phyloP scores from a whole-genome alignment of 2,113 vertebrate genomes.

The Neoarius graeffei region DNA sequence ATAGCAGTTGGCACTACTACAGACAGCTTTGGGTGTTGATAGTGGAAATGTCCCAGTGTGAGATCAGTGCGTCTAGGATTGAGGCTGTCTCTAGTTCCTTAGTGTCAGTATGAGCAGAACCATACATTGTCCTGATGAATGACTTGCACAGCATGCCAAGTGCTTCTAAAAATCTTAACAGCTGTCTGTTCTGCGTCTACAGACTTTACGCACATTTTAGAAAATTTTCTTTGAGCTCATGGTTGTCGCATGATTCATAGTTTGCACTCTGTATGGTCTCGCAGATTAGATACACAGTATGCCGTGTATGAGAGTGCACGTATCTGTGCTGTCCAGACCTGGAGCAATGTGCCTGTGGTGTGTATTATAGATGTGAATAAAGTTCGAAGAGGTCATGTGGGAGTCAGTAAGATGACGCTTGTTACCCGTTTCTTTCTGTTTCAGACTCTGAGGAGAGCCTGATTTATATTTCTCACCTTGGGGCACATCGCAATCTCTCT shows the following conservation, averaged over 20 bases:
- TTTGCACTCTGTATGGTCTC: neutral
- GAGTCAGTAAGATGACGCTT: constrained; percentile 38
- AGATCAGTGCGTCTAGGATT: neutral
- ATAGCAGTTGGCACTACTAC: neutral
- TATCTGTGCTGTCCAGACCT: neutral
- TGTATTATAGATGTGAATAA: constrained; percentile 31
- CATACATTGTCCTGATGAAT: constrained; percentile 1
- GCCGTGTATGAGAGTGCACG: neutral
- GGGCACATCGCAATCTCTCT: constrained; percentile 24
- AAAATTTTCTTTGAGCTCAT: constrained; percentile 51
- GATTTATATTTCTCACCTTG: constrained; percentile 52
- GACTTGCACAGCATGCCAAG: neutral
- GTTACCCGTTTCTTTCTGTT: constrained; percentile 44
- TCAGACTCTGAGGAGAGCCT: constrained; percentile 44
- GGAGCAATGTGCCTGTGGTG: neutral
- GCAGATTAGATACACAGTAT: constrained; percentile 26
- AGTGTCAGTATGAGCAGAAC: neutral
- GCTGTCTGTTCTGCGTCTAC: constrained; percentile 22
- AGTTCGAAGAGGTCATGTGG: constrained; percentile 40
- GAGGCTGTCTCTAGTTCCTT: neutral
- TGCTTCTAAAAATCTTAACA: constrained; percentile 15
- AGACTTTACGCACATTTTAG: neutral
- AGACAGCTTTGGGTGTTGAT: constrained; percentile 24
- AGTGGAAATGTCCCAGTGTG: constrained; percentile 13
- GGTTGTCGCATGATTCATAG: constrained; percentile 56